These are phyloP conservation scores for Gymnocephalus cernua DNA, from an alignment of 2,113 vertebrate species.

Conservation along the genomic window DNA sequence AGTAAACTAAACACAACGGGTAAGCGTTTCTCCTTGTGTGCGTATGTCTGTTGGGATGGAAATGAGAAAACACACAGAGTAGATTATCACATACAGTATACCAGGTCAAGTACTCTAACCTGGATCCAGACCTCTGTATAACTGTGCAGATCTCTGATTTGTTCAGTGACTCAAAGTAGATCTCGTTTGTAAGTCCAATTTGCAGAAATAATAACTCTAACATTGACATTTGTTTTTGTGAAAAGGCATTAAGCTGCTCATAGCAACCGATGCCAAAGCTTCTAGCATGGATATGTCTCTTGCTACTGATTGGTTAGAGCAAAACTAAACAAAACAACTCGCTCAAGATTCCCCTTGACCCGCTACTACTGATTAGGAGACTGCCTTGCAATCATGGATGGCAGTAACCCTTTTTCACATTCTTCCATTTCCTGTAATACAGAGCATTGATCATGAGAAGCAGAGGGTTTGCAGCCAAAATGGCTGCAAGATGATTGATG, in stretches of 20 bases:
- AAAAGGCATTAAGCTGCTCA: neutral
- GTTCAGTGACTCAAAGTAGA: neutral
- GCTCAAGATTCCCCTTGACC: too few species aligned
- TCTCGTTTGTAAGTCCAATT: neutral
- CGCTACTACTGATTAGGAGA: neutral
- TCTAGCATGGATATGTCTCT: neutral
- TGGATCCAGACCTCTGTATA: neutral
- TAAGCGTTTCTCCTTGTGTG: constrained; percentile 56
- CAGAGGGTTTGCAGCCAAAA: neutral
- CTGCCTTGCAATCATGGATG: neutral
- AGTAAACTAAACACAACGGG: constrained; percentile 42
- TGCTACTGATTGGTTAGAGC: neutral
- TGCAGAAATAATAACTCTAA: neutral
- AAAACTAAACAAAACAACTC: neutral
- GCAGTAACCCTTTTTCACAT: neutral
- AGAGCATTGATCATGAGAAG: neutral
- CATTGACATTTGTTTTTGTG: neutral
- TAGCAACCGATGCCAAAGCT: neutral
- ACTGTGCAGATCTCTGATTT: neutral
- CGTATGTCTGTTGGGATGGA: neutral
- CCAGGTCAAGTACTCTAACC: neutral
- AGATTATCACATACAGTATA: neutral
- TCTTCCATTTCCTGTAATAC: too few species aligned
- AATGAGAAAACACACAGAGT: neutral
- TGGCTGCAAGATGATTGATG: neutral